Evolutionary conservation across 2,797 vertebrate species (phyloP).

Genomic region (Platyrinchus mystaceus): DNA sequence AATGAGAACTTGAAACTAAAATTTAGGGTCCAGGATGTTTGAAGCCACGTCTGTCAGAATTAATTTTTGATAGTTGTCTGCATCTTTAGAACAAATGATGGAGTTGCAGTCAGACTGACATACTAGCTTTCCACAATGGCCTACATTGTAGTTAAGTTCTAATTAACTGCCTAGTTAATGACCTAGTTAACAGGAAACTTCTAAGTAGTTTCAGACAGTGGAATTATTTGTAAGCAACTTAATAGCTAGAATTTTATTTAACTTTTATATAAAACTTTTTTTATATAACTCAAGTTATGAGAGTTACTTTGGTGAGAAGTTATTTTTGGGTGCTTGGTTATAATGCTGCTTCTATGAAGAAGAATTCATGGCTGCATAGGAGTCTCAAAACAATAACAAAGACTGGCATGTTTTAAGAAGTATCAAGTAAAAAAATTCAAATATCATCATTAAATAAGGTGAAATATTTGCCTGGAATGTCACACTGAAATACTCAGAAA

Average conservation of each 20-base stretch:
- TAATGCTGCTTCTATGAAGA: background rate
- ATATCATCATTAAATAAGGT: background rate
- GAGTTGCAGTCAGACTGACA: background rate
- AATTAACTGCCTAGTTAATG: background rate
- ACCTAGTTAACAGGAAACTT: background rate
- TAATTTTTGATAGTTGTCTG: background rate
- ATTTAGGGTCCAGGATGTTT: background rate
- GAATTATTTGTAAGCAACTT: background rate
- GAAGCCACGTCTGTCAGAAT: background rate
- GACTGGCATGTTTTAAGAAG: fast-evolving
- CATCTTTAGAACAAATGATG: background rate
- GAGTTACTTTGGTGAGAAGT: background rate
- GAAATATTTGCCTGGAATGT: background rate
- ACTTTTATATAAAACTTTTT: background rate
- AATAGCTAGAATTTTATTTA: background rate
- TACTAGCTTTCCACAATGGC: too few species aligned
- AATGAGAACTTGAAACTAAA: background rate
- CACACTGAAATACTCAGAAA: background rate
- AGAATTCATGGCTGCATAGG: background rate
- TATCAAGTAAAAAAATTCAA: background rate
- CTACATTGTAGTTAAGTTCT: background rate
- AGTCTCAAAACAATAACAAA: background rate
- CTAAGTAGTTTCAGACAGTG: background rate
- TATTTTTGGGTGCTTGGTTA: background rate
- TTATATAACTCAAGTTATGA: background rate